These are phyloP conservation scores for Thera obeliscata DNA, from an alignment of 2,888 invertebrate genomes.

Conservation along the genomic window DNA sequence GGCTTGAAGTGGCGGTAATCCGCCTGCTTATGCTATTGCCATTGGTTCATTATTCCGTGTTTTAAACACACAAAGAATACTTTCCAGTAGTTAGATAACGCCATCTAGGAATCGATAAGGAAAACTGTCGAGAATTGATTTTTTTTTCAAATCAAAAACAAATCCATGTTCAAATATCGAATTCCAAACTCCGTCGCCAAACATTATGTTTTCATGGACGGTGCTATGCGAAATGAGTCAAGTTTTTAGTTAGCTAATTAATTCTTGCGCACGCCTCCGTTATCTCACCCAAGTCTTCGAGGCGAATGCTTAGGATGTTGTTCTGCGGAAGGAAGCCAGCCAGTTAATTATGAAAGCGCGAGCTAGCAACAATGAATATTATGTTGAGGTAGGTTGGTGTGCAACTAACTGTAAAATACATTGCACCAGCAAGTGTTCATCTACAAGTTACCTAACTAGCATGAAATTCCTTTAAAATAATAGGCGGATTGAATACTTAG, in stretches of 20 bases:
- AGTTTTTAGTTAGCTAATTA: conserved; percentile 38
- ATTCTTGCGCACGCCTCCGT: conserved; percentile 32
- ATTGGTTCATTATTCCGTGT: too few relatives aligned
- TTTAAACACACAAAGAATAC: too few relatives aligned
- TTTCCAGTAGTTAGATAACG: too few relatives aligned
- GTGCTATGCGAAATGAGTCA: conserved; percentile 32
- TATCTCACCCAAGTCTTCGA: conserved; percentile 28
- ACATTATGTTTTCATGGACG: conserved; percentile 22
- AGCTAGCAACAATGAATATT: background rate
- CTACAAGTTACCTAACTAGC: too few relatives aligned
- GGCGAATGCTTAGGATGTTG: conserved; percentile 22
- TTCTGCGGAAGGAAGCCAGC: conserved; percentile 9
- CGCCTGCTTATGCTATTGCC: too few relatives aligned
- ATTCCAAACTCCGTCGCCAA: conserved; percentile 18
- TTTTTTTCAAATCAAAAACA: too few relatives aligned
- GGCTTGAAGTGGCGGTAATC: too few relatives aligned
- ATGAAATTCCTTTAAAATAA: too few relatives aligned
- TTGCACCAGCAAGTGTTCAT: too few relatives aligned
- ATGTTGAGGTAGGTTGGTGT: conserved; percentile 2
- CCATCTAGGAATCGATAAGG: too few relatives aligned
- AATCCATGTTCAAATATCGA: conserved; percentile 13
- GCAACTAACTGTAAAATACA: background rate
- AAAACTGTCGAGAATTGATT: too few relatives aligned
- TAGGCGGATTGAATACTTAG: too few relatives aligned
- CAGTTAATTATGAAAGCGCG: conserved; percentile 3